These are phyloP conservation scores for Menidia beryllina DNA, from an alignment of 2,113 vertebrate species.

Conservation along the genomic window DNA sequence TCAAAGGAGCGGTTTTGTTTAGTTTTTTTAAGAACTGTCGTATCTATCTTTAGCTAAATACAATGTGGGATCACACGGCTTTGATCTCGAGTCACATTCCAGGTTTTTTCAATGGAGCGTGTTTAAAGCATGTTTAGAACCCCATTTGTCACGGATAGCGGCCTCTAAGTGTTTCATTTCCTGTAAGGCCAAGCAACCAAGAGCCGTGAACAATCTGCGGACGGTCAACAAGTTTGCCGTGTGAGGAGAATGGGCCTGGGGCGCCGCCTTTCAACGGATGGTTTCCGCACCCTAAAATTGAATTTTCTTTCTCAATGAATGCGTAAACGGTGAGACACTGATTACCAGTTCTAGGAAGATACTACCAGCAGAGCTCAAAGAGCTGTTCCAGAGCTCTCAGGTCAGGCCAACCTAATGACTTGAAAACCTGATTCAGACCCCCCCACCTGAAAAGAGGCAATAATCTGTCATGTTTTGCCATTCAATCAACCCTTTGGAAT, in stretches of 20 bases:
- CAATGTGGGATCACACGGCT: not conserved
- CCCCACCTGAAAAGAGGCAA: not conserved
- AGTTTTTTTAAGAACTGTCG: not conserved
- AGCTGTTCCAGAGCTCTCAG: not conserved
- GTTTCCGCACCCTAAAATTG: too few relatives aligned
- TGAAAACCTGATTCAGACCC: not conserved
- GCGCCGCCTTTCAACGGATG: conserved; percentile 21
- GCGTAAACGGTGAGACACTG: conserved; percentile 9
- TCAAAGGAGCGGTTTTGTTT: conserved; percentile 19
- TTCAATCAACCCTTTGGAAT: too few relatives aligned
- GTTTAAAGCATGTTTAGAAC: conserved; percentile 13
- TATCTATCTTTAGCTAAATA: not conserved
- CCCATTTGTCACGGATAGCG: conserved; percentile 7
- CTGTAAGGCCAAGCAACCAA: conserved; percentile 16
- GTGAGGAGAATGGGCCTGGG: conserved; percentile 13
- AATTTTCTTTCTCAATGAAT: conserved; percentile 15
- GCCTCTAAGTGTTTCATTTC: conserved; percentile 50
- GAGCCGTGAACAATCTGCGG: conserved; percentile 1
- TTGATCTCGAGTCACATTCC: conserved; percentile 5
- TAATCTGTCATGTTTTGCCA: not conserved
- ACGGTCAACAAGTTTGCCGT: conserved; percentile 36
- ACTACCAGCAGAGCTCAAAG: not conserved
- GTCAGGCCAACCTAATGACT: not conserved
- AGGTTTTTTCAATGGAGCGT: not conserved
- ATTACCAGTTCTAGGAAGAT: not conserved